Base-by-base conservation (phyloP, 2,888 invertebrate genomes). In the Cheilosia pagana region DNA sequence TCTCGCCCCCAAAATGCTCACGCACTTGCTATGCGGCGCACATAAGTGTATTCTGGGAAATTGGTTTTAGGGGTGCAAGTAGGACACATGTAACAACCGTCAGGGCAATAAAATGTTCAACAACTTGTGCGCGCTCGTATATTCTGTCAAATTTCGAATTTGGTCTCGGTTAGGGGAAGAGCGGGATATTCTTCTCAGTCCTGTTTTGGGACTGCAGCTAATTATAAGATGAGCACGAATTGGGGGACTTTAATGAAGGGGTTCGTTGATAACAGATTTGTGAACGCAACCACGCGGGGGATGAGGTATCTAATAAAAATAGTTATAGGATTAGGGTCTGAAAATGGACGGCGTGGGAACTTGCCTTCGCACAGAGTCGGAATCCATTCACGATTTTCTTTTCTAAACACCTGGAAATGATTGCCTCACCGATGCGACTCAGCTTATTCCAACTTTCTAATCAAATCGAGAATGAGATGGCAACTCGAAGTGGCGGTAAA, bases 391-490 rank as follows among this genome's bases (percentile, higher is more conserved):
- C 45, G n/a, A n/a, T n/a, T n/a, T n/a, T n/a, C 21, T 14, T 62
- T 19, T 16, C 25, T 5, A 8, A 8, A n/a, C 60, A 14, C 4
- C 48, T 48, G 48, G 48, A 55, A 62, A 48, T 55, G 62, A 63
- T 28, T 48, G 62, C 21, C 28, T 10, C 31, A n/a, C 25, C 23
- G 25, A 14, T 2, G 28, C 16, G 14, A 25, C 8, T 21, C 43
- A 55, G 10, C 59, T 59, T 35, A 63, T 55, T 55, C 59, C 53
- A 53, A 53, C 39, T 62, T 52, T 43, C 71, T 59, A 52, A 65
- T 45, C 67, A 53, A 72, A 71, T 82, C 55, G 53, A 65, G 55
- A 55, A 82, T 77, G 72, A 77, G 72, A 77, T 67, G 60, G 28
- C 35, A 50, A 39, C 12, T 43, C 19, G 25, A 67, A 53, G 25